These are phyloP conservation scores for Celastrina argiolus DNA, from an alignment of 2,888 invertebrate species.

Conservation along the genomic window DNA sequence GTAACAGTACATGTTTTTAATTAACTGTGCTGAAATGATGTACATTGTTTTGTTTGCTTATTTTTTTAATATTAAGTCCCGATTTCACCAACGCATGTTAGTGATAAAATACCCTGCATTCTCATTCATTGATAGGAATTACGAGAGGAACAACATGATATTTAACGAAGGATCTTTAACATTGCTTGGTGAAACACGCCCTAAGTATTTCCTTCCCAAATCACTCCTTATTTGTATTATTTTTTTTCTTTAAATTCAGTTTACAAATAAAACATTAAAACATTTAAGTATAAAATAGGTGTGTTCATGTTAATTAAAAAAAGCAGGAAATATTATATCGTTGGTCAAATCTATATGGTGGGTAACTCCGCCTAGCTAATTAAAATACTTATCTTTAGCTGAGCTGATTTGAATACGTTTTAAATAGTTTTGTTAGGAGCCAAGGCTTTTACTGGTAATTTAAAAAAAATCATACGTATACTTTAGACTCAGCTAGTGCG, in stretches of 20 bases:
- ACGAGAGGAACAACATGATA: too few species aligned
- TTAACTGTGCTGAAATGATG: too few species aligned
- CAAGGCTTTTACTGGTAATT: neutral
- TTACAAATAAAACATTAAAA: neutral
- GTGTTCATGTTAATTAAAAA: constrained; percentile 6
- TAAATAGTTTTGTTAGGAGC: neutral
- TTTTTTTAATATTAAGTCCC: too few species aligned
- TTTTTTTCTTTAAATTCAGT: neutral
- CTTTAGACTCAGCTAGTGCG: too few species aligned
- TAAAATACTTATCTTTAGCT: constrained; percentile 3
- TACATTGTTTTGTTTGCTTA: too few species aligned
- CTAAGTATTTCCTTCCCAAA: neutral
- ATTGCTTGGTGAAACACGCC: too few species aligned
- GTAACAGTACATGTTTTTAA: too few species aligned
- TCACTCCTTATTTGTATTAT: neutral
- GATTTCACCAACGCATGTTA: too few species aligned
- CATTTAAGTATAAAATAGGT: neutral
- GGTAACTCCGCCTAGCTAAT: constrained; percentile 15
- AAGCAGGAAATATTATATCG: constrained; percentile 11
- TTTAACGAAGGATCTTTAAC: too few species aligned
- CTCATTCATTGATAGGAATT: too few species aligned
- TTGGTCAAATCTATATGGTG: constrained; percentile 14
- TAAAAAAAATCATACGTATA: neutral
- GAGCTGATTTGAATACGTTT: neutral
- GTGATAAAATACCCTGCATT: too few species aligned